Base-by-base conservation (phyloP, 2,797 vertebrate genomes). In the Coilia nasus region DNA sequence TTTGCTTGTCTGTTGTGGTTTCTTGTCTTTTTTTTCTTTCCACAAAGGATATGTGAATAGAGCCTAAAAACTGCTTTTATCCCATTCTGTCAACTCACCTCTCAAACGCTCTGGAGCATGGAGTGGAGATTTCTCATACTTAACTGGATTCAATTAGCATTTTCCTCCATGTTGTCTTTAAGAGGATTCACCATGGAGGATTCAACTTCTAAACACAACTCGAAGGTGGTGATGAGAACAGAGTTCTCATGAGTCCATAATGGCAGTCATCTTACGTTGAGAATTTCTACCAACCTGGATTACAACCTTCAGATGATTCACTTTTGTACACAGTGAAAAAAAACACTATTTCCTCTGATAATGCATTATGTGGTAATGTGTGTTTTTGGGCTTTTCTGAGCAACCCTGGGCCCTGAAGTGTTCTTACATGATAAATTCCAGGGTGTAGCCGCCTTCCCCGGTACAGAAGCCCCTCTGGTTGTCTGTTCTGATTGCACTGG, bases 401-500 rank as follows among this genome's bases (percentile, higher is more conserved):
- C 9, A 54, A 41, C 35, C 35, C 35, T 54, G 50, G 31, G 28
- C 28, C 3, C 67, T 35, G 28, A 6, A 6, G 3, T 54, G 28
- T 59, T 21, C 19, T 59, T 59, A 19, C 57, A 59, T 59, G 19
- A 59, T 59, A 41, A 35, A 35, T 35, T 19, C 31, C 14, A 71
- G 25, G 4, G 67, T 35, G 28, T 31, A 35, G 31, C 25, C 11
- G 10, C 75, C 56, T 54, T 14, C 50, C 89, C 89, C 54, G 88
- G 82, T 85, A 19, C 31, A 89, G 87, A 88, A 83, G 50, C 62
- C 54, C 82, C 85, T 87, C 86, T 35, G 81, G 50, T 41, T 82
- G 83, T 82, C 83, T 75, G 89, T 87, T 75, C 81, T 88, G 90
- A 91, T 92, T 91, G 89, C 82, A 86, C 83, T 88, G 83, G 87